Evolutionary conservation across 2,113 vertebrate genomes (phyloP).

Genomic region (Rhinolophus sinicus): DNA sequence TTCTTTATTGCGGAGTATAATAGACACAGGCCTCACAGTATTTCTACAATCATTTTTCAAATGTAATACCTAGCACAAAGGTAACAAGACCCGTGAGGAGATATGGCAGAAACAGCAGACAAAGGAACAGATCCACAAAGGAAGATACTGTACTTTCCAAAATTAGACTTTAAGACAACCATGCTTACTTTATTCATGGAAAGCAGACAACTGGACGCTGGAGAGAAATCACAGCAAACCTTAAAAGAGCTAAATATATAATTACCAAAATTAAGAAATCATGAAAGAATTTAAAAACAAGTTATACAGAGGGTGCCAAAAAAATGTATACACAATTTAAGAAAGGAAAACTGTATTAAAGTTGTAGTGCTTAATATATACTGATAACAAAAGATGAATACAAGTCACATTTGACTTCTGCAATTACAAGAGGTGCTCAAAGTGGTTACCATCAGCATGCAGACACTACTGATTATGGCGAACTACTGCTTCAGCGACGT

Average conservation of each 20-base stretch:
- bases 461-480: no score
- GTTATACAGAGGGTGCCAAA: not conserved
- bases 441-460: no score
- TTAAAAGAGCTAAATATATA: not conserved
- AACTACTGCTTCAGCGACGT: no score
- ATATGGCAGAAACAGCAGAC: not conserved
- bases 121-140: not conserved
- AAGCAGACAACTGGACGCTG: not conserved
- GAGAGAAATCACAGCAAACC: not conserved
- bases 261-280: conserved; percentile 29
- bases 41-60: not conserved
- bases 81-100: not conserved
- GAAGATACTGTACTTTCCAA: not conserved
- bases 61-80: not conserved
- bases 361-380: no score
- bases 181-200: not conserved
- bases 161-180: not conserved
- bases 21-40: not conserved
- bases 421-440: no score
- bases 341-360: no score
- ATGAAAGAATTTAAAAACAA: not conserved
- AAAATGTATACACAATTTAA: no score
- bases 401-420: no score
- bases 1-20: not conserved
- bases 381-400: no score